Percentiles rank a stretch among this genome's conserved stretches.
Conservation (phyloP, 35 echinoderm and acorn worm species). For the Apostichopus californicus region DNA sequence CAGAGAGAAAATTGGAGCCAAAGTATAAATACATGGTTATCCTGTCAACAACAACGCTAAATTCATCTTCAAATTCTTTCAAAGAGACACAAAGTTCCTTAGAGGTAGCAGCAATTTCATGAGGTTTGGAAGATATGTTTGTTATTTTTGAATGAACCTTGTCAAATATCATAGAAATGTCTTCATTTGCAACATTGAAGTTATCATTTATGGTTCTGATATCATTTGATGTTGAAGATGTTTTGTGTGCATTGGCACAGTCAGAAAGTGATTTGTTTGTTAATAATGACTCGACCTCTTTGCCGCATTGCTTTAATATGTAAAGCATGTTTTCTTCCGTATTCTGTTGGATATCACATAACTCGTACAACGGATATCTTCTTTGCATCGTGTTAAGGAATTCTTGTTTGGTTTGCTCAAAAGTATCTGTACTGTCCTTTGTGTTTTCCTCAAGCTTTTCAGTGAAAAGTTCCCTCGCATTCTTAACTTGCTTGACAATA, state of each 20-base stretch:
- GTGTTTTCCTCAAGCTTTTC: background rate
- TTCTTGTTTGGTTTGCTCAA: background rate
- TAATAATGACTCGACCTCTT: slow-evolving; percentile 6
- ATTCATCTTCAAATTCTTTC: background rate
- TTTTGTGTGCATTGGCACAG: background rate
- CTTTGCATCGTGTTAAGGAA: background rate
- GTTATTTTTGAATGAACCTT: background rate
- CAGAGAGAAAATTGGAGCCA: slow-evolving; percentile 11
- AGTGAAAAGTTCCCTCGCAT: background rate
- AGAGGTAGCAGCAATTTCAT: background rate
- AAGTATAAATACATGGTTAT: slow-evolving; percentile 20
- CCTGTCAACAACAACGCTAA: background rate
- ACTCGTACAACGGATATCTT: background rate
- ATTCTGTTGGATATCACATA: background rate
- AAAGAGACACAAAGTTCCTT: background rate
- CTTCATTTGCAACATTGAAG: slow-evolving; percentile 19
- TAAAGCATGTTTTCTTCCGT: slow-evolving; percentile 1
- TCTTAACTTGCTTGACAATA: background rate
- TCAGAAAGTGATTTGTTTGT: background rate
- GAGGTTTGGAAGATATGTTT: background rate
- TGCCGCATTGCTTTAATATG: slow-evolving; percentile 20
- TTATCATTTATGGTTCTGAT: background rate
- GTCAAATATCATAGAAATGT: background rate
- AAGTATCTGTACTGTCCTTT: background rate
- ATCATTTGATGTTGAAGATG: background rate